Conservation (phyloP, 2,797 vertebrate genomes). For the Miichthys miiuy region DNA sequence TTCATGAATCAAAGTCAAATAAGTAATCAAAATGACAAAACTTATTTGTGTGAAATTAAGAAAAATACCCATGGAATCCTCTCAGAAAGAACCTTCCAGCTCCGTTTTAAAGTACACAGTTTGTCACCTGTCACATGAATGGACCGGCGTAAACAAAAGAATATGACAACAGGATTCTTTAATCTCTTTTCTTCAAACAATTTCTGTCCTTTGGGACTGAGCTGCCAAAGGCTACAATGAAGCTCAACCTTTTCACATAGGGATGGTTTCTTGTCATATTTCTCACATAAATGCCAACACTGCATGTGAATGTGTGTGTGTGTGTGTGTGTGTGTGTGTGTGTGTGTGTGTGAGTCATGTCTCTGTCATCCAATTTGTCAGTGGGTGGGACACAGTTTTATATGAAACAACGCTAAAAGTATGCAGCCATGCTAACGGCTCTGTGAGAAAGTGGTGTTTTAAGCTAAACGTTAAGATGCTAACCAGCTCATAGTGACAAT, state of each 20-base stretch:
- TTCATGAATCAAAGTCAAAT: constrained; percentile 45
- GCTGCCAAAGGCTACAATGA: constrained; percentile 47
- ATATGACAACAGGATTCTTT: constrained; percentile 20
- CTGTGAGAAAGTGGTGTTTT: not conserved
- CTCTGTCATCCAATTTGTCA: constrained; percentile 4
- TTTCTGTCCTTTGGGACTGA: constrained; percentile 31
- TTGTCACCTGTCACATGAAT: constrained; percentile 57
- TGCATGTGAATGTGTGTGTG: not conserved
- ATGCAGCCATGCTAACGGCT: not conserved
- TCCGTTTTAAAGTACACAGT: constrained; percentile 23
- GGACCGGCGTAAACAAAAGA: constrained; percentile 50
- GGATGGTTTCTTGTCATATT: constrained; percentile 44
- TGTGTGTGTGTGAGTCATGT: constrained; percentile 13
- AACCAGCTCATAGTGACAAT: not conserved
- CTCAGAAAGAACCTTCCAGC: constrained; percentile 21
- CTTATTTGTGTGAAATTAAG: constrained; percentile 42
- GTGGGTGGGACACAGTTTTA: not conserved
- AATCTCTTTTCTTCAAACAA: constrained; percentile 38
- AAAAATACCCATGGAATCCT: constrained; percentile 29
- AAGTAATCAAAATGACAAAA: constrained; percentile 20
- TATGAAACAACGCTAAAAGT: not conserved
- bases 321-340: constrained; percentile 3
- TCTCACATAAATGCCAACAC: constrained; percentile 56
- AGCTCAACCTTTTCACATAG: constrained; percentile 60
- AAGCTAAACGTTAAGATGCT: no score